Evolutionary conservation across 2,113 vertebrate genomes (phyloP), one percentile per base, ranked within the genome.

Genomic region (Myotis davidii): DNA sequence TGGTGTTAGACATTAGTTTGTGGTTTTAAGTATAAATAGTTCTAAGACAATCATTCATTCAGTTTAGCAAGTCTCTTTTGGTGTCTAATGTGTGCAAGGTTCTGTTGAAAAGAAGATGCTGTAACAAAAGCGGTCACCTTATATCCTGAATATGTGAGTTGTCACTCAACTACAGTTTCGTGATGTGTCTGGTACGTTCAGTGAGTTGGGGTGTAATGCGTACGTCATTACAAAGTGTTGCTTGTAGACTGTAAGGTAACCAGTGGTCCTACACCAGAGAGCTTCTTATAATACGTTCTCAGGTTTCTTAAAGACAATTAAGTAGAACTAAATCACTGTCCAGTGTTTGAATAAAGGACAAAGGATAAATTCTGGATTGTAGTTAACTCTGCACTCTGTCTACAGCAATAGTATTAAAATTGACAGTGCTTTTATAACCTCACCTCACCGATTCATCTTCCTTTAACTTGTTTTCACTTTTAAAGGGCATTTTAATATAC

Each of bases 401-500:
- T 97, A 89, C 23, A 94, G 32, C 83, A 95, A 97, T 94, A 95
- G 90, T 91, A 97, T 93, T 96, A 92, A 81, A 78, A 97, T 23
- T 56, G 97, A 90, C 0, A 37, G 83, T 78, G 85, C 85, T 95
- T 96, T 95, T 97, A 94, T 64, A 86, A 96, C 0, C 81, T 76
- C 45, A 88, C 59, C 78, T 97, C 50, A 1, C 83, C 32, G 50
- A 85, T 45, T 91, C 85, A 97, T 92, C 81, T 96, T 97, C 64
- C 95, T 95, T 93, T 70, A 94, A 93, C 21, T 95, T 96, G 70
- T 94, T 96, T 97, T 94, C 76, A 94, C 0, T 77, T 87, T 79
- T 91, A 96, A 73, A 89, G 88, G 92, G 85, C 61, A 93, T 88
- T 97, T 97, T 95, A 97, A 96, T 97, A 97, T 95, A 90, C 87